A percentile compares a stretch with the other conserved stretches of the same genome.
Conservation (phyloP, 1,140 invertebrate species). For the Bombus soroeensis region DNA sequence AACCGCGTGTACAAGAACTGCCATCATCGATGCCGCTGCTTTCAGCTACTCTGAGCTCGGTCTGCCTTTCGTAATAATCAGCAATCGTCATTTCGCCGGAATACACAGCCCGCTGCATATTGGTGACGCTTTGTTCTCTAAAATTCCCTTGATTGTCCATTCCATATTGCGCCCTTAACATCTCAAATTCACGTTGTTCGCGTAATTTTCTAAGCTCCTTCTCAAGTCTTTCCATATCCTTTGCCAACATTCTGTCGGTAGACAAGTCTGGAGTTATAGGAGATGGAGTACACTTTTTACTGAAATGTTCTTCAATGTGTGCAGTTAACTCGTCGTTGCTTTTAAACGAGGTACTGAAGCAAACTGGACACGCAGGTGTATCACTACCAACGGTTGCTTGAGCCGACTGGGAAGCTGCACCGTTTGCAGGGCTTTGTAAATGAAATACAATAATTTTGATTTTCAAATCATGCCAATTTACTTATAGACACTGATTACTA, state of each 20-base stretch:
- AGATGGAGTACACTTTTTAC: slow-evolving; percentile 80
- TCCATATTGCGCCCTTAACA: slow-evolving; percentile 92
- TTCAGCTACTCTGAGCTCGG: slow-evolving; percentile 89
- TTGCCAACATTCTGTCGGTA: slow-evolving; percentile 84
- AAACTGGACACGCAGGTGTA: slow-evolving; percentile 83
- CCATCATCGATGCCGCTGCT: slow-evolving; percentile 92
- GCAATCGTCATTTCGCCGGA: slow-evolving; percentile 92
- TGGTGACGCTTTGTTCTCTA: slow-evolving; percentile 90
- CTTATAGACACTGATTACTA: background rate
- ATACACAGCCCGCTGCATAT: slow-evolving; percentile 92
- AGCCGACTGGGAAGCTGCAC: slow-evolving; percentile 71
- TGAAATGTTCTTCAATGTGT: slow-evolving; percentile 89
- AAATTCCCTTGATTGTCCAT: slow-evolving; percentile 94
- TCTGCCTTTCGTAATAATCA: slow-evolving; percentile 93
- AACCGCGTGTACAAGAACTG: slow-evolving; percentile 89
- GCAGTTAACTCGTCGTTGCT: slow-evolving; percentile 84
- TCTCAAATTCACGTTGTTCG: slow-evolving; percentile 92
- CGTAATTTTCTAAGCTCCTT: slow-evolving; percentile 87
- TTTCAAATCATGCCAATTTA: background rate
- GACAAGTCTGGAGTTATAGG: slow-evolving; percentile 83
- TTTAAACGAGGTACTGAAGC: slow-evolving; percentile 82
- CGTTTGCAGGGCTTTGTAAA: slow-evolving; percentile 76
- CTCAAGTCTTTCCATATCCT: slow-evolving; percentile 86
- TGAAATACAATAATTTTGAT: background rate
- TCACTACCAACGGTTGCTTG: slow-evolving; percentile 74